A percentile compares a stretch with the other conserved stretches of the same genome.
phyloP scores from a whole-genome alignment of 2,797 vertebrate genomes.

The Poeciliopsis infans region DNA sequence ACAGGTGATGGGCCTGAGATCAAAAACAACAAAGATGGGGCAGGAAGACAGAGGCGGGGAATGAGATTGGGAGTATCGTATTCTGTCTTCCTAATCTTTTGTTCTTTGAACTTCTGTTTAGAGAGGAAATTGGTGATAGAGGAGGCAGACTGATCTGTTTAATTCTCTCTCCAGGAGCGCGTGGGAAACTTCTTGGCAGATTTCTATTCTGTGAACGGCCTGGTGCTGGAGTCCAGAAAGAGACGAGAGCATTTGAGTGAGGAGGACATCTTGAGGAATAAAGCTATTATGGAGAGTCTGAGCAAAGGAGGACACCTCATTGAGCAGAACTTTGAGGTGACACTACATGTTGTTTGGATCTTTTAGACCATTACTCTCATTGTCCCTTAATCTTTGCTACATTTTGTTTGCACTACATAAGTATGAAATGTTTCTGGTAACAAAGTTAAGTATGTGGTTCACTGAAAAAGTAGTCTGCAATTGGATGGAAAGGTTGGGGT shows the following conservation, averaged over 20 bases:
- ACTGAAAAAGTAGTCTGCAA: not conserved
- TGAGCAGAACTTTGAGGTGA: constrained; percentile 97
- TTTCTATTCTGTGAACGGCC: constrained; percentile 95
- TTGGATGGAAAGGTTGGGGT: not conserved
- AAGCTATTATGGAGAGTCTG: constrained; percentile 99
- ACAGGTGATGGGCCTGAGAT: constrained; percentile 34
- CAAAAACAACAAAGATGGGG: constrained; percentile 32
- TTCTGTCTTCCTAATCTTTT: constrained; percentile 4
- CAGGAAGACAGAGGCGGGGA: not conserved
- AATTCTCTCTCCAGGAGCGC: constrained; percentile 84
- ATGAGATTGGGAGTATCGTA: constrained; percentile 23
- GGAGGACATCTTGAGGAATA: constrained; percentile 98
- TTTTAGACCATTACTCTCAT: not conserved
- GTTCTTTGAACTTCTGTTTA: constrained; percentile 24
- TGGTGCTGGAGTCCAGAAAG: constrained; percentile 96
- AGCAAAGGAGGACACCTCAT: constrained; percentile 97
- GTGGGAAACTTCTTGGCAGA: constrained; percentile 98
- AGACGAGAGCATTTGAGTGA: constrained; percentile 97
- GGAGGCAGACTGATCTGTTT: constrained; percentile 23
- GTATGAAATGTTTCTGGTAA: not conserved
- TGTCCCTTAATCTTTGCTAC: not conserved
- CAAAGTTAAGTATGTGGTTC: not conserved
- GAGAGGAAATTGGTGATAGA: constrained; percentile 40
- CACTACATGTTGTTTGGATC: not conserved
- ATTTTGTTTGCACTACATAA: not conserved